Evolutionary conservation across 1,140 invertebrate species (phyloP), one percentile per base, ranked within the genome.

Genomic region (Drosophila dunni): DNA sequence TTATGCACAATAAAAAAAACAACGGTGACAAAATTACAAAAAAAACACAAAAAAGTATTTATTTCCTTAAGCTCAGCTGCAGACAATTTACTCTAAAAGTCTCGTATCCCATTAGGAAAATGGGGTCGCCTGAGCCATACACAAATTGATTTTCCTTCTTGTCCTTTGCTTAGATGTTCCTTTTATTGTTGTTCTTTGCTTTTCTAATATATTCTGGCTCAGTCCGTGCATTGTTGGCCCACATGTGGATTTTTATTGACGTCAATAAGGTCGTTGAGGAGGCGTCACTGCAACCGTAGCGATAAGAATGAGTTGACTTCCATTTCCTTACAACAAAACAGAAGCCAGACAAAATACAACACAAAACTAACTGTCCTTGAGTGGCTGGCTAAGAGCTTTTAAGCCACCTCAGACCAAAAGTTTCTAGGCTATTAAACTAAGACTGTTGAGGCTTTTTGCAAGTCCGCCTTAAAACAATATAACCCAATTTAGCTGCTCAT

Each of bases 1-100:
- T 85, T 91, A 90, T 91, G 83, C 90, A 85, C 83, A 88, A 91
- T 90, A 85, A 90, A 91, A 81, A 91, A 91, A 91, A 91, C 76
- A 90, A 91, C 90, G 90, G 90, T 91, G 90, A 91, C 90, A 91
- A 91, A 91, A 91, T 91, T 91, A 88, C 53, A 90, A 91, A 89
- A 91, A 90, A 91, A 91, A 78, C 58, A 36, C 13, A 38, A 9
- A 3, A 51, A 62, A 29, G 7, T 67, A 15, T 40, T 50, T 69
- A 53, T 73, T 56, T 48, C 4, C 45, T 56, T 7, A 17, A 40
- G 17, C 53, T 56, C 53, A 56, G 36, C 8, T 53, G 50, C 50
- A 53, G 2, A 34, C 15, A 24, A 29, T n/a, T 65, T 38, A 9
- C 1, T 7, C 24, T 11, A 3, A 60, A 13, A 2, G 11, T 40